A percentile compares a stretch with the other conserved stretches of the same genome.
Conservation (phyloP, 2,113 vertebrate genomes). For the Hyaena hyaena region DNA sequence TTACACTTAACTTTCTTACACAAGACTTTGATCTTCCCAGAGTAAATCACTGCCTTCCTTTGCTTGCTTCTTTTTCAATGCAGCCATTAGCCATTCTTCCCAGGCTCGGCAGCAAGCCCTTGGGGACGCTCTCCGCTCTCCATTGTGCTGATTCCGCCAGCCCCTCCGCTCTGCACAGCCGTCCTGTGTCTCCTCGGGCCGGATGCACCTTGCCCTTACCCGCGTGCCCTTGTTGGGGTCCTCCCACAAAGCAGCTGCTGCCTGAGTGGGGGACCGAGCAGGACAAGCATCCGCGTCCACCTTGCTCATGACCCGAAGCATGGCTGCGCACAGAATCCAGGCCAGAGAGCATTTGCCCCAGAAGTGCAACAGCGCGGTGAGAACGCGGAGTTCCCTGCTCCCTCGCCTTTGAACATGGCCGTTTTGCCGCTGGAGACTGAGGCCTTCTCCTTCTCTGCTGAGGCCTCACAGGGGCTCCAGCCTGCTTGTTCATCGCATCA, state of each 20-base stretch:
- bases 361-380: accelerated
- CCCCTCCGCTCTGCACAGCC: not conserved
- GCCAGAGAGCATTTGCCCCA: not conserved
- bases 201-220: too few species aligned
- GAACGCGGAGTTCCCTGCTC: not conserved
- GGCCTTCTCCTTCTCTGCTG: not conserved
- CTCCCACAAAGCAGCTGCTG: accelerated
- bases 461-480: not conserved
- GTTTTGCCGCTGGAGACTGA: not conserved
- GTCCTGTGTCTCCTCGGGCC: not conserved
- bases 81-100: not conserved
- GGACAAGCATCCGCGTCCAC: accelerated
- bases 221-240: accelerated
- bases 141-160: accelerated
- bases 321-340: not conserved
- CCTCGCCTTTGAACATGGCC: accelerated
- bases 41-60: not conserved
- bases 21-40: not conserved
- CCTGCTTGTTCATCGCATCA: accelerated
- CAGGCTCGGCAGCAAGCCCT: not conserved
- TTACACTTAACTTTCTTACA: not conserved
- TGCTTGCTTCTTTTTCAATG: not conserved
- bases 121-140: not conserved
- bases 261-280: accelerated
- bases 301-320: accelerated